These are phyloP conservation scores for Drosophila chauvacae DNA, from an alignment of 1,140 invertebrate species.

Conservation along the genomic window DNA sequence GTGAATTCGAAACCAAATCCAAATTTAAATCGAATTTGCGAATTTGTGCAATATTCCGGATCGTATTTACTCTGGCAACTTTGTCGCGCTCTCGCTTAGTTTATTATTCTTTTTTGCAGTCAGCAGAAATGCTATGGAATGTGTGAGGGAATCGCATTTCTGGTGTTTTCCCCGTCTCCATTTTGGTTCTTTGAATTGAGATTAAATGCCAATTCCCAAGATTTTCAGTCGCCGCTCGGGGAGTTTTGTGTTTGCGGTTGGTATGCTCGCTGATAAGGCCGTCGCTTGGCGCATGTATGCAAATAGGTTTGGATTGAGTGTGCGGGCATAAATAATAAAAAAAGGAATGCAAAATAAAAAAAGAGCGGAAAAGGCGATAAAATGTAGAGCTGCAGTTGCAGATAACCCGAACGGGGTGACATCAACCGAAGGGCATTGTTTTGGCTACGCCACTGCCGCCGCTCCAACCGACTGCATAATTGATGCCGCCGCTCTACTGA, in stretches of 20 bases:
- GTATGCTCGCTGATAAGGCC: slow-evolving; percentile 29
- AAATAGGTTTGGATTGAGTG: slow-evolving; percentile 11
- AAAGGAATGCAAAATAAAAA: neutral
- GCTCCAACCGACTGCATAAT: slow-evolving; percentile 60
- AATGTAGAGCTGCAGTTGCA: slow-evolving; percentile 29
- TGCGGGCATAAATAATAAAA: slow-evolving; percentile 16
- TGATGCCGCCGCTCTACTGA: slow-evolving; percentile 42
- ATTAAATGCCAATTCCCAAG: slow-evolving; percentile 45
- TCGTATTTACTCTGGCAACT: slow-evolving; percentile 44
- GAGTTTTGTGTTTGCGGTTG: slow-evolving; percentile 21
- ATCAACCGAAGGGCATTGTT: slow-evolving; percentile 54
- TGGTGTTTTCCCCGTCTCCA: slow-evolving; percentile 26
- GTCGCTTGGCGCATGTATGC: slow-evolving; percentile 2
- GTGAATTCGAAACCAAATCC: slow-evolving; percentile 26
- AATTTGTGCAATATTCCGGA: slow-evolving; percentile 18
- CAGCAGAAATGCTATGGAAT: slow-evolving; percentile 32
- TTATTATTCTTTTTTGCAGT: slow-evolving; percentile 23
- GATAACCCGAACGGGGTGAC: slow-evolving; percentile 36
- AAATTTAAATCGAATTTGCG: slow-evolving; percentile 33
- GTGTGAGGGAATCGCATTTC: slow-evolving; percentile 35
- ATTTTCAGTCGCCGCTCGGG: slow-evolving; percentile 21
- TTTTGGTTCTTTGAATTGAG: slow-evolving; percentile 46
- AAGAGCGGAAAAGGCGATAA: slow-evolving; percentile 24
- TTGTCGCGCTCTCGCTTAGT: slow-evolving; percentile 26
- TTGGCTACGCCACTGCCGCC: slow-evolving; percentile 5